Evolutionary conservation across 1,140 invertebrate genomes (phyloP).

Genomic region (Octopus bimaculoides): DNA sequence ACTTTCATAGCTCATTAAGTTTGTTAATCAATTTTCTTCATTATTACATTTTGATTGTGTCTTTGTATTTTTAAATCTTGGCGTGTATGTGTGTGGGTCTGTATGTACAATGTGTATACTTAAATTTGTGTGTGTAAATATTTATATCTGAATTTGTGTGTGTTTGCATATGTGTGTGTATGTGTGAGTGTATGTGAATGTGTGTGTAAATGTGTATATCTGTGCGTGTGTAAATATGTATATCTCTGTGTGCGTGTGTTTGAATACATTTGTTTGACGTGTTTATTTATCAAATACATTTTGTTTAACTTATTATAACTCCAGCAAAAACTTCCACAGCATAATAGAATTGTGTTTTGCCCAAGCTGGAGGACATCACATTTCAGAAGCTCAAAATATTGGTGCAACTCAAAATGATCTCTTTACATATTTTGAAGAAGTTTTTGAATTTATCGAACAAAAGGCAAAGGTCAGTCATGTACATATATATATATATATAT

Average conservation of each 20-base stretch:
- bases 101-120: too few relatives aligned
- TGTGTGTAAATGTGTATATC: not conserved
- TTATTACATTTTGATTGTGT: too few relatives aligned
- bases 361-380: not conserved
- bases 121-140: too few relatives aligned
- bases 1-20: not conserved
- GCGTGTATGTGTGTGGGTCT: too few relatives aligned
- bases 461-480: constrained; percentile 31
- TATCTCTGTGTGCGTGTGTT: not conserved
- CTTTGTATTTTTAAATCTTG: too few relatives aligned
- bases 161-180: not conserved
- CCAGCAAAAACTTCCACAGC: constrained; percentile 45
- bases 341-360: constrained; percentile 38
- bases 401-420: constrained; percentile 38
- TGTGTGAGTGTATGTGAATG: not conserved
- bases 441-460: constrained; percentile 43
- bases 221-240: not conserved
- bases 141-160: too few relatives aligned
- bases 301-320: not conserved
- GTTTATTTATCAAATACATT: not conserved
- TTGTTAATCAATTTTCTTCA: too few relatives aligned
- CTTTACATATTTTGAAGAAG: constrained; percentile 44
- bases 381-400: constrained; percentile 12
- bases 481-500: not conserved
- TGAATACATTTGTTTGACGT: not conserved